phyloP scores from a whole-genome alignment of 2,888 invertebrate species.

The Neoaliturus tenellus region DNA sequence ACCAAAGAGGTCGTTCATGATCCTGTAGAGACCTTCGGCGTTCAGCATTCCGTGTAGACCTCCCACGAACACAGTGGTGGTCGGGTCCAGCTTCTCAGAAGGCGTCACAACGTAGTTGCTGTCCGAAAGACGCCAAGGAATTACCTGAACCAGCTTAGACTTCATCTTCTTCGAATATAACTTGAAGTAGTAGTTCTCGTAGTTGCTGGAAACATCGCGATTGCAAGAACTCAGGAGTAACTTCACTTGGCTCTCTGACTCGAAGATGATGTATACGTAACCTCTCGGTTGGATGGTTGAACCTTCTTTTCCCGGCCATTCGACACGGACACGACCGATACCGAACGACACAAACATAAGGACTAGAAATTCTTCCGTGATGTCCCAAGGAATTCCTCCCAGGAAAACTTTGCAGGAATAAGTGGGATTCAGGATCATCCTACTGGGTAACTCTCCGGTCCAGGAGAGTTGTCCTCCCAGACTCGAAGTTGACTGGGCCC shows the following conservation, averaged over 20 bases:
- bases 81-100: slow-evolving; percentile 89
- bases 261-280: slow-evolving; percentile 96
- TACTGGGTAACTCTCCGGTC: slow-evolving; percentile 90
- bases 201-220: slow-evolving; percentile 79
- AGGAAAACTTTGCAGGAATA: slow-evolving; percentile 96
- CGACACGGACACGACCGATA: slow-evolving; percentile 91
- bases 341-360: slow-evolving; percentile 93
- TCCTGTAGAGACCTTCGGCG: slow-evolving; percentile 92
- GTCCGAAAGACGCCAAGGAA: slow-evolving; percentile 96
- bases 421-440: slow-evolving; percentile 80
- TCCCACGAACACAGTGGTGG: slow-evolving; percentile 98
- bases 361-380: slow-evolving; percentile 89
- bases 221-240: slow-evolving; percentile 90
- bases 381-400: slow-evolving; percentile 98
- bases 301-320: slow-evolving; percentile 96
- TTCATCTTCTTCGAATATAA: slow-evolving; percentile 93
- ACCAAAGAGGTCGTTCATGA: slow-evolving; percentile 97
- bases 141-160: slow-evolving; percentile 96
- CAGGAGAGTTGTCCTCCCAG: slow-evolving; percentile 79
- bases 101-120: slow-evolving; percentile 88
- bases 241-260: slow-evolving; percentile 90
- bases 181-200: slow-evolving; percentile 91
- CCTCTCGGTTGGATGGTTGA: slow-evolving; percentile 87
- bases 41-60: slow-evolving; percentile 96
- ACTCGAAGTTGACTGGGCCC: not conserved